Base-by-base conservation (phyloP, 2,113 vertebrate species). In the Carassius gibelio region DNA sequence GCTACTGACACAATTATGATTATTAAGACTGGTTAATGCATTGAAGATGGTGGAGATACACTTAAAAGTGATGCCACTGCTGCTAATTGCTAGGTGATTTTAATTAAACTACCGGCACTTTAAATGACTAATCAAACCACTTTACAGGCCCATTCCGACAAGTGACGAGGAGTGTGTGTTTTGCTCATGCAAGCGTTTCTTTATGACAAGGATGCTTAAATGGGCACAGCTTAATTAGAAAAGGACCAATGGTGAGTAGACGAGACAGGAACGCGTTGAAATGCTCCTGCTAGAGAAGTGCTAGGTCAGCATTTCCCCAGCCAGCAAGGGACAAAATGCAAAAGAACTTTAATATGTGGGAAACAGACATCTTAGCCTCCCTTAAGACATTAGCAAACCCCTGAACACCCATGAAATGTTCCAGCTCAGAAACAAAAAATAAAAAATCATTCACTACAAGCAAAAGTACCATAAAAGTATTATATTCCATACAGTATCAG, bases 21-120 rank as follows among this genome's bases (percentile, higher is more conserved):
- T 90, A 93, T 93, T 90, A 91, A 90, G 85, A 81, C 78, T n/a
- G 81, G 84, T 86, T 91, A 93, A 94, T 91, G 90, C 91, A 82
- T 42, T 71, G 76, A 88, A 92, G 90, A 90, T 89, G 93, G 91
- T 91, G 91, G 88, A 91, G 90, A 91, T 89, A 89, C 92, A 87
- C 89, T 92, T 90, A 91, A 92, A 92, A 92, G 89, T 89, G 88
- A 88, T 92, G 87, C 86, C 84, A 11, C 74, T 21, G 83, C 84
- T 90, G 55, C 88, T 94, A 93, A 94, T 93, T 93, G 91, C 92
- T 86, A 87, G 89, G 91, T 91, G 92, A 91, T 91, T 93, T 94
- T 93, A 94, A 94, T 95, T 93, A 95, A 92, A 93, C 89, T 87
- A 89, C 90, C 90, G 87, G 82, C 90, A 90, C 90, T 92, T 92